These are phyloP conservation scores for Cantharis rustica DNA, from an alignment of 2,888 invertebrate species.

Conservation along the genomic window DNA sequence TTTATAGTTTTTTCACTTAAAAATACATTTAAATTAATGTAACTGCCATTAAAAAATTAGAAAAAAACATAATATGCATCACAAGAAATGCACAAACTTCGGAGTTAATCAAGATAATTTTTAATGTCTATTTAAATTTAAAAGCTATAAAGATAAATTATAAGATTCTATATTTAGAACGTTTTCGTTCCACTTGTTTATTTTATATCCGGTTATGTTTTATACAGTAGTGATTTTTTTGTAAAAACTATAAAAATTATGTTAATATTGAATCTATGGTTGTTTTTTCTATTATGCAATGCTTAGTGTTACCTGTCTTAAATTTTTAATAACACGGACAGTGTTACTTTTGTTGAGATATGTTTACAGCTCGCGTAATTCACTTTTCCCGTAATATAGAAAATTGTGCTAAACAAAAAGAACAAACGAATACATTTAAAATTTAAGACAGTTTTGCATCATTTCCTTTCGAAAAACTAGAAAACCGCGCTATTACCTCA, in stretches of 20 bases:
- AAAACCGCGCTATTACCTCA: not conserved
- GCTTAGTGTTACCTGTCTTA: not conserved
- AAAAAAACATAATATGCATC: not conserved
- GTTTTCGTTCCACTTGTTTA: slow-evolving; percentile 1
- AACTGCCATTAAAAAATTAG: not conserved
- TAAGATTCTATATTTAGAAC: not conserved
- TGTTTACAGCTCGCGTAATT: not conserved
- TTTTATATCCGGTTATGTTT: slow-evolving; percentile 7
- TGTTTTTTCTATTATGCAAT: not conserved
- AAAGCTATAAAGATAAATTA: not conserved
- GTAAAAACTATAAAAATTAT: not conserved
- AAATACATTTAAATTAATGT: not conserved
- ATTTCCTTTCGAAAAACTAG: not conserved
- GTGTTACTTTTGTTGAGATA: not conserved
- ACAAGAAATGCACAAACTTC: not conserved
- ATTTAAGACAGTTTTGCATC: too few species aligned
- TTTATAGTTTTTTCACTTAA: not conserved
- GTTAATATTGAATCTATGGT: not conserved
- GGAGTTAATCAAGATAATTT: not conserved
- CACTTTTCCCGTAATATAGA: not conserved
- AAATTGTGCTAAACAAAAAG: not conserved
- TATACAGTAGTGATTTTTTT: not conserved
- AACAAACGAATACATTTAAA: not conserved
- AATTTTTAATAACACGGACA: not conserved
- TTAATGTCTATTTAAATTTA: not conserved